These are phyloP conservation scores for Bos taurus DNA, from an alignment of 2,113 vertebrate genomes.

Conservation along the genomic window ARS-UCD2.0 NC_037357.1:121446001-121446500, in stretches of 20 bases:
- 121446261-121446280: slow-evolving; percentile 23
- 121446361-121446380: background rate
- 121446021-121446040: background rate
- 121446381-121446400: background rate
- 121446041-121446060: background rate
- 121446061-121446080: background rate
- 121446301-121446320: background rate
- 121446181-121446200: background rate
- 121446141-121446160: background rate
- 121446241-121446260: background rate
- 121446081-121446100: background rate
- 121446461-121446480: background rate
- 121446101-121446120: background rate
- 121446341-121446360: slow-evolving; percentile 2
- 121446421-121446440: background rate
- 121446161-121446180: background rate
- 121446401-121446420: background rate
- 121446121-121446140: background rate
- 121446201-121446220: background rate
- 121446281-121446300: background rate
- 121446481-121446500: background rate
- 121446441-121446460: background rate
- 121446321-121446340: background rate
- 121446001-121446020: background rate
- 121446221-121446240: background rate